phyloP scores from a whole-genome alignment of 2,113 vertebrate genomes.

The Scartelaos histophorus region DNA sequence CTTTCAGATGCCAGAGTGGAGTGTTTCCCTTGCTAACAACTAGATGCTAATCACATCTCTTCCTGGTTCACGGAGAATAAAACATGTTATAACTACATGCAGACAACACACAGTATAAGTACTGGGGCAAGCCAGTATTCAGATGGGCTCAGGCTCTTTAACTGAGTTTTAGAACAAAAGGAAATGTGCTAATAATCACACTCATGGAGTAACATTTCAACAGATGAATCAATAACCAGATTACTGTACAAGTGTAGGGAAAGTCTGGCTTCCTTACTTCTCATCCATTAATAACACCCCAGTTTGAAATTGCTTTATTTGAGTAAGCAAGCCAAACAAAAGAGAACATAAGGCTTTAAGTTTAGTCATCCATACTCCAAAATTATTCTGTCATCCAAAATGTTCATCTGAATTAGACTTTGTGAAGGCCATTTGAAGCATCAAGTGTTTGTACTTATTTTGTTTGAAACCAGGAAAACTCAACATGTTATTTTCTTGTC shows the following conservation, averaged over 20 bases:
- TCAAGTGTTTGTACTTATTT: background rate
- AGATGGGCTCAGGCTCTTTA: too few species aligned
- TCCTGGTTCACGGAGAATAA: too few species aligned
- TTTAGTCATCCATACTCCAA: too few species aligned
- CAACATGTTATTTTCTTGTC: conserved; percentile 16
- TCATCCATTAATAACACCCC: conserved; percentile 21
- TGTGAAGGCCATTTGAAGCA: background rate
- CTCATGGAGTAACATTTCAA: conserved; percentile 7
- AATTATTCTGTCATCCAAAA: background rate
- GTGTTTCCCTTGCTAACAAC: too few species aligned
- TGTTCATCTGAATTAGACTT: too few species aligned
- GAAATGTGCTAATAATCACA: conserved; percentile 12
- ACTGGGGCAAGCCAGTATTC: too few species aligned
- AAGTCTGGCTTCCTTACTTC: conserved; percentile 28
- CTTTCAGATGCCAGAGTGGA: too few species aligned
- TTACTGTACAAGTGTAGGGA: conserved; percentile 10
- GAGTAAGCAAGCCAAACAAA: background rate
- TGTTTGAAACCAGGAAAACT: background rate
- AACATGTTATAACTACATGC: too few species aligned
- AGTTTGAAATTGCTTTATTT: background rate
- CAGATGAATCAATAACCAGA: conserved; percentile 15
- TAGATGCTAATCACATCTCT: too few species aligned
- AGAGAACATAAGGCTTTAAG: background rate
- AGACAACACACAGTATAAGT: too few species aligned
- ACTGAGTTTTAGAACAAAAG: too few species aligned